A percentile compares a stretch with the other conserved stretches of the same genome.
phyloP scores from a whole-genome alignment of 2,888 invertebrate species.

The Drosophila diplacantha region DNA sequence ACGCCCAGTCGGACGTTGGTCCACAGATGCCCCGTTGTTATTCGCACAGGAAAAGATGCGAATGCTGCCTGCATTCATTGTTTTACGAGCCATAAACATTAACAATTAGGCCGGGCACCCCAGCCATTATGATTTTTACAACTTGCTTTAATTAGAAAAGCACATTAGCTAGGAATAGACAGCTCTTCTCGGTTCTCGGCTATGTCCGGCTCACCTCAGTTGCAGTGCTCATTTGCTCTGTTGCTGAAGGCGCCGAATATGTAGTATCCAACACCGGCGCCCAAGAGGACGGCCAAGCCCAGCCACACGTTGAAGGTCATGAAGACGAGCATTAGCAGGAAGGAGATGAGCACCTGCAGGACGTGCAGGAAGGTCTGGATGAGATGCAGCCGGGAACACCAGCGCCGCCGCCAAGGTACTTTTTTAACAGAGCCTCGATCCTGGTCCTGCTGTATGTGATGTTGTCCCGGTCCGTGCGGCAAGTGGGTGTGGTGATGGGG shows the following conservation, averaged over 20 bases:
- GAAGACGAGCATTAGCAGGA: slow-evolving; percentile 95
- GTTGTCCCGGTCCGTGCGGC: background rate
- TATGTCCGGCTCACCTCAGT: slow-evolving; percentile 21
- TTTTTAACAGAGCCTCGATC: no score
- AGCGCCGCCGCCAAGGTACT: slow-evolving; percentile 7
- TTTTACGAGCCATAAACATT: slow-evolving; percentile 71
- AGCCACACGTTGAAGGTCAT: slow-evolving; percentile 98
- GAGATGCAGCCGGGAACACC: slow-evolving; percentile 79
- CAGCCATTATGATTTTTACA: slow-evolving; percentile 58
- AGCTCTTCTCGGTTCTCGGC: slow-evolving; percentile 2
- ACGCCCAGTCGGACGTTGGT: slow-evolving; percentile 28
- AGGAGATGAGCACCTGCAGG: slow-evolving; percentile 87
- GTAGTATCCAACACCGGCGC: slow-evolving; percentile 94
- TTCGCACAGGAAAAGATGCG: slow-evolving; percentile 23
- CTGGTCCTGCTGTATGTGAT: background rate
- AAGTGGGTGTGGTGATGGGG: background rate
- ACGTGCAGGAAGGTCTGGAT: slow-evolving; percentile 92
- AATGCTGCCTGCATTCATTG: slow-evolving; percentile 59
- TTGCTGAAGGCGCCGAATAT: slow-evolving; percentile 82
- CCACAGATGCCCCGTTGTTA: slow-evolving; percentile 29
- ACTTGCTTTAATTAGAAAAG: slow-evolving; percentile 67
- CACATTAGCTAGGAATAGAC: slow-evolving; percentile 56
- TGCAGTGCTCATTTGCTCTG: slow-evolving; percentile 54
- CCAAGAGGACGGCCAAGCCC: slow-evolving; percentile 90
- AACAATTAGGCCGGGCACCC: slow-evolving; percentile 60